Evolutionary conservation across 1,140 invertebrate species (phyloP).

Genomic region (Drosophila subobscura): DNA sequence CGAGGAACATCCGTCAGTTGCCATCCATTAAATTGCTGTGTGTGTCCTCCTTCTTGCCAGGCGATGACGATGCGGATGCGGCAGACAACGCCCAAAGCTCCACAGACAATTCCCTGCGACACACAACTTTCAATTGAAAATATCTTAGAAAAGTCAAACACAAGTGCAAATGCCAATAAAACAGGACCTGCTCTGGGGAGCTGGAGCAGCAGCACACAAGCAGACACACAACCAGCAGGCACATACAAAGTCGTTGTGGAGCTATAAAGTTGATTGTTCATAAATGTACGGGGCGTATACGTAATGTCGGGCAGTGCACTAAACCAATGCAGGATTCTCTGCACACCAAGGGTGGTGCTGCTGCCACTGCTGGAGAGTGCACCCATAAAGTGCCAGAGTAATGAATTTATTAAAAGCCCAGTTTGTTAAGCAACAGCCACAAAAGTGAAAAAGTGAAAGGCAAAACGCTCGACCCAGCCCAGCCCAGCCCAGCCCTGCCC

Average conservation of each 20-base stretch:
- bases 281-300: constrained; percentile 81
- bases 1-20: constrained; percentile 33
- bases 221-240: neutral
- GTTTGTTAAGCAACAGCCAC: constrained; percentile 41
- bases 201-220: neutral
- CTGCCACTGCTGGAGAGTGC: too few species aligned
- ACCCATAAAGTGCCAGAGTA: constrained; percentile 62
- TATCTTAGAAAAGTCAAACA: constrained; percentile 73
- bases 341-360: constrained; percentile 2
- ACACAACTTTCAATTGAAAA: constrained; percentile 73
- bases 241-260: constrained; percentile 20
- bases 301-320: constrained; percentile 68
- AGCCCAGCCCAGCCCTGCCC: constrained; percentile 15
- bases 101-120: constrained; percentile 41
- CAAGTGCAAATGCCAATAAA: constrained; percentile 75
- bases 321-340: constrained; percentile 59
- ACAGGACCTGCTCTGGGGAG: constrained; percentile 27
- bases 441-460: neutral
- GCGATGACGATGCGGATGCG: constrained; percentile 24
- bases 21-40: constrained; percentile 42
- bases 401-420: constrained; percentile 79
- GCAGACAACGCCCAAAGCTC: constrained; percentile 4
- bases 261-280: constrained; percentile 75
- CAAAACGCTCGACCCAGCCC: constrained; percentile 44
- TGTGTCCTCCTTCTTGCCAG: constrained; percentile 8